A percentile compares a stretch with the other conserved stretches of the same genome.
Evolutionary conservation across 2,888 invertebrate species (phyloP).

Genomic region (Drosophila fungiperda): DNA sequence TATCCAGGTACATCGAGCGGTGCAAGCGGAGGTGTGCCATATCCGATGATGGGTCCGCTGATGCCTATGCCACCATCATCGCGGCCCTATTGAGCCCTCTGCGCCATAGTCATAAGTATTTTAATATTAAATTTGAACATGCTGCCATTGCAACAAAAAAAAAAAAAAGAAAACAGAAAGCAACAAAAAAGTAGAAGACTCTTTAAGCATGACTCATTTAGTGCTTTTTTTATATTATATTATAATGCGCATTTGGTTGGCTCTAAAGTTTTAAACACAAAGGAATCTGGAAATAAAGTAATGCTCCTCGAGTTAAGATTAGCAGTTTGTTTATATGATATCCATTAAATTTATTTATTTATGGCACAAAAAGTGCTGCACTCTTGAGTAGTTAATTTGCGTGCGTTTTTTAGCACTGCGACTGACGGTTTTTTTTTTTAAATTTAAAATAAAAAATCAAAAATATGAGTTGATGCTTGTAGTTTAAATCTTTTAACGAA

Average conservation of each 20-base stretch:
- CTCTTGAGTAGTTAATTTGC: background rate
- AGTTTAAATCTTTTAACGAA: background rate
- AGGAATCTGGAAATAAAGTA: constrained; percentile 20
- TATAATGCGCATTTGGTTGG: background rate
- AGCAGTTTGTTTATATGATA: constrained; percentile 36
- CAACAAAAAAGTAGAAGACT: background rate
- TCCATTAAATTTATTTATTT: background rate
- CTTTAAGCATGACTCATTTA: constrained; percentile 45
- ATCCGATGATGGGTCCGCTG: constrained; percentile 87
- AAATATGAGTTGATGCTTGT: background rate
- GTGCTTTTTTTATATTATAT: constrained; percentile 34
- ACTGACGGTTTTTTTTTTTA: background rate
- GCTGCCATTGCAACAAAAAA: constrained; percentile 51
- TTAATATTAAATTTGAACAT: constrained; percentile 21
- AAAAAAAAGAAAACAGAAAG: background rate
- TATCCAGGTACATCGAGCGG: constrained; percentile 56
- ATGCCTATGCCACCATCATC: constrained; percentile 95
- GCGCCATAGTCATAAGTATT: background rate
- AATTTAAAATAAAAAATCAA: background rate
- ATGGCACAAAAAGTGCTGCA: background rate
- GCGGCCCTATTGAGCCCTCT: constrained; percentile 86
- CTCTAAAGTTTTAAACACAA: background rate
- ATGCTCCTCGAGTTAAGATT: constrained; percentile 56
- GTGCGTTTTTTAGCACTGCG: constrained; percentile 5
- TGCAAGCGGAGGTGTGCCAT: constrained; percentile 77